Base-by-base conservation (phyloP, 2,888 invertebrate genomes). In the Margaritifera margaritifera region DNA sequence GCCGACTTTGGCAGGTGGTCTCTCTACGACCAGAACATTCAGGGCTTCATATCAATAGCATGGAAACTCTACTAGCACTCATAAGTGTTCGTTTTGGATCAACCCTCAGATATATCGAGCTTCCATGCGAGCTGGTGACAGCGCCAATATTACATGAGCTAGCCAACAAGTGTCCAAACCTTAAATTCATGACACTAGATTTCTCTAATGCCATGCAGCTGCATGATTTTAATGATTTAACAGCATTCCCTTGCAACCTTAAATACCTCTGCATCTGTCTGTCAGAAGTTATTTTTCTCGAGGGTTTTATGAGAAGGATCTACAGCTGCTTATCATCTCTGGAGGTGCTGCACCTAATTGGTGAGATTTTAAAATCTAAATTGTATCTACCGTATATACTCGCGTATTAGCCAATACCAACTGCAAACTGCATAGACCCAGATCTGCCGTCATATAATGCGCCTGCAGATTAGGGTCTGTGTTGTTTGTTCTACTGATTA, bases 221-320 rank as follows among this genome's bases (percentile, higher is more conserved):
- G 71, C 99, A 99, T 90, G 99, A 99, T 89, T 99, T 99, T 92
- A 98, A 98, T 80, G 98, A 98, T 91, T 94, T 99, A 93, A 96
- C 99, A 91, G 96, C 97, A 24, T 99, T 99, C 89, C 99, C 99
- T 4, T 98, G 99, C 18, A 98, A 99, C 90, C 91, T 99, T 70
- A 94, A 94, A 60, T 98, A 97, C 90, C 93, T 98, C 91, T 96
- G 96, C 89, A 96, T 99, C 86, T 99, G 99, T 81, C 92, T 99
- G 56, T 98, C 98, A 0, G 99, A 99, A 90, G 98, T 99, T 78
- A 99, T 99, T 90, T 99, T 99, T 91, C 96, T 99, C 95, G 99
- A 99, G 90, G 99, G 99, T 20, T 99, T 99, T 90, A 98, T 99
- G 97, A 92, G 99, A 80, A 98, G 99, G 91, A 99, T 99, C 77